Evolutionary conservation across 2,888 invertebrate genomes (phyloP), one percentile per base, ranked within the genome.

Genomic region (Eupeodes latifasciatus): DNA sequence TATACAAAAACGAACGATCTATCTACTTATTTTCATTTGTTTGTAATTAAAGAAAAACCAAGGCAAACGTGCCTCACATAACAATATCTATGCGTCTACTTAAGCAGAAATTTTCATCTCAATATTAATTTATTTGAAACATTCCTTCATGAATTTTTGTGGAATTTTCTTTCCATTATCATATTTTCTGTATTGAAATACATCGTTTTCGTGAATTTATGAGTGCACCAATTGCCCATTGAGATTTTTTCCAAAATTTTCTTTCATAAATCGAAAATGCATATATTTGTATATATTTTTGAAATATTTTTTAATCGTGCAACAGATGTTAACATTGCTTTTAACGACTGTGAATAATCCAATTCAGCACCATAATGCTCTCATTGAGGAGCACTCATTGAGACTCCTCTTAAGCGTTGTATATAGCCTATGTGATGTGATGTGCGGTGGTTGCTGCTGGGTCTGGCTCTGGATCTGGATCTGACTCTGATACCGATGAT

Each of bases 261-360:
- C 34, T 49, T 59, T 12, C 14, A 71, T 71, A 55, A 55, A 55
- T 78, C 47, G 47, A 53, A 78, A 67, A 78, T 27, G 14, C 14
- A 34, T 14, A 27, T 5, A 57, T 27, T 12, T 34, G 5, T 7
- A 59, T 34, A 34, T 10, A 27, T 79, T 19, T 53, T 36, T 53
- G 6, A 36, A 16, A 36, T 19, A 44, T 40, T 86, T 69, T 75
- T 51, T 16, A 78, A 71, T 80, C 59, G 27, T 6, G 49, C 79
- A 83, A 87, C 87, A 87, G 76, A 87, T 87, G 83, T 84, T 84
- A 80, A 84, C 76, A 84, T 78, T 53, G 74, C 81, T 75, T 69
- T 79, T 83, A 77, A 80, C 74, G 76, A 80, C 77, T 72, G 71
- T 80, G 83, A 72, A 84, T 84, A 72, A 87, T 87, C 80, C 87